These are phyloP conservation scores for Drosophila rubida DNA, from an alignment of 2,888 invertebrate genomes.

Conservation along the genomic window DNA sequence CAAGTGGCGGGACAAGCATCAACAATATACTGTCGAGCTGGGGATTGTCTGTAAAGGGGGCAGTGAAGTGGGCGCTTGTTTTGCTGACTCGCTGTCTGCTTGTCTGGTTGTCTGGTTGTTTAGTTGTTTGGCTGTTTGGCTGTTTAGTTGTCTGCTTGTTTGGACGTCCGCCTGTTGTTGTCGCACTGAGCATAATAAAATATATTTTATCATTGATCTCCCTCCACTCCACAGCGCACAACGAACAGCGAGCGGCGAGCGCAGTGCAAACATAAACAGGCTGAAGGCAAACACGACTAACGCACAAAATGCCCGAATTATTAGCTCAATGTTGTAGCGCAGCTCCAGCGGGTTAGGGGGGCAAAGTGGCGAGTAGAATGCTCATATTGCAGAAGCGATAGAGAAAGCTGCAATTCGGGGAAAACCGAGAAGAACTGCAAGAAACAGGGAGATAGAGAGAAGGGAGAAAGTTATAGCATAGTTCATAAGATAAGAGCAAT, in stretches of 20 bases:
- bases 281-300: conserved; percentile 45
- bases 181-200: conserved; percentile 66
- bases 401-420: no score
- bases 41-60: neutral
- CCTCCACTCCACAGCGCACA: conserved; percentile 14
- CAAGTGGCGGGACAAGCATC: conserved; percentile 45
- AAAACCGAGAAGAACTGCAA: no score
- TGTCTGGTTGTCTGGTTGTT: conserved; percentile 1
- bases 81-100: neutral
- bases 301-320: conserved; percentile 48
- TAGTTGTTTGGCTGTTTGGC: conserved; percentile 10
- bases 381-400: no score
- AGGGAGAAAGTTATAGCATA: no score
- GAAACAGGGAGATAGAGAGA: no score
- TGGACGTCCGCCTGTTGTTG: conserved; percentile 32
- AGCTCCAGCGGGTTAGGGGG: no score
- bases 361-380: no score
- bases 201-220: conserved; percentile 74
- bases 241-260: conserved; percentile 20
- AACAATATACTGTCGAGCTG: conserved; percentile 26
- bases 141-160: conserved; percentile 31
- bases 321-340: conserved; percentile 9
- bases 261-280: conserved; percentile 51
- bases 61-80: neutral
- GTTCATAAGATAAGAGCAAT: no score